These are phyloP conservation scores for Semaprochilodus insignis DNA, from an alignment of 2,797 vertebrate species.

Conservation along the genomic window DNA sequence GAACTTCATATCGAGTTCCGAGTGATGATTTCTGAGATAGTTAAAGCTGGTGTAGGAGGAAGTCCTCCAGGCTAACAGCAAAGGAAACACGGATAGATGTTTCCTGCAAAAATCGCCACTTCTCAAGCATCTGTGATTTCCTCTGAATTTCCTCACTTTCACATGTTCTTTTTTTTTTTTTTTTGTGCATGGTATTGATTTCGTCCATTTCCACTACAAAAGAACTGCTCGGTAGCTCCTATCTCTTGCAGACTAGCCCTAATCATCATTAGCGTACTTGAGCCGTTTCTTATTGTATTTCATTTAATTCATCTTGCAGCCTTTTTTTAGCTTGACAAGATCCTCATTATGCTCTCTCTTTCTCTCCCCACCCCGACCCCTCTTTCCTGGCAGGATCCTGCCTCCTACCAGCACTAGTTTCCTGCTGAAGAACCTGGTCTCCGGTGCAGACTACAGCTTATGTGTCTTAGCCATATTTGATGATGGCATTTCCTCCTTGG, in stretches of 20 bases:
- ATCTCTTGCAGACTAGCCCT: slow-evolving; percentile 26
- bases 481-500: slow-evolving; percentile 83
- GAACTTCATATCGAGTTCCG: slow-evolving; percentile 15
- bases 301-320: slow-evolving; percentile 62
- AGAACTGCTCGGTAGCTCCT: slow-evolving; percentile 30
- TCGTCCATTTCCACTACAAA: slow-evolving; percentile 35
- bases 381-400: slow-evolving; percentile 79
- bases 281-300: slow-evolving; percentile 69
- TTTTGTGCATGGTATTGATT: slow-evolving; percentile 19
- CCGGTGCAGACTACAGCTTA: slow-evolving; percentile 89
- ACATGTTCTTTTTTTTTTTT: slow-evolving; percentile 2
- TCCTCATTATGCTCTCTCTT: not conserved
- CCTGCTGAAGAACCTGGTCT: slow-evolving; percentile 87
- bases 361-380: too few species aligned
- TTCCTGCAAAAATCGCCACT: slow-evolving; percentile 39
- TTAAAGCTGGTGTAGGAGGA: slow-evolving; percentile 19
- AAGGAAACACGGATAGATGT: not conserved
- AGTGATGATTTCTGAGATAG: slow-evolving; percentile 11
- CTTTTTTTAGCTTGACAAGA: not conserved
- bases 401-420: slow-evolving; percentile 87
- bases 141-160: slow-evolving; percentile 24
- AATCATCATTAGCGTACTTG: slow-evolving; percentile 10
- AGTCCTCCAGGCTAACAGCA: slow-evolving; percentile 27
- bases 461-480: slow-evolving; percentile 91
- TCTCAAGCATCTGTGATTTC: slow-evolving; percentile 60